Percentiles rank a stretch among this genome's conserved stretches.
phyloP scores from a whole-genome alignment of 1,140 invertebrate genomes.

The Diorhabda sublineata region DNA sequence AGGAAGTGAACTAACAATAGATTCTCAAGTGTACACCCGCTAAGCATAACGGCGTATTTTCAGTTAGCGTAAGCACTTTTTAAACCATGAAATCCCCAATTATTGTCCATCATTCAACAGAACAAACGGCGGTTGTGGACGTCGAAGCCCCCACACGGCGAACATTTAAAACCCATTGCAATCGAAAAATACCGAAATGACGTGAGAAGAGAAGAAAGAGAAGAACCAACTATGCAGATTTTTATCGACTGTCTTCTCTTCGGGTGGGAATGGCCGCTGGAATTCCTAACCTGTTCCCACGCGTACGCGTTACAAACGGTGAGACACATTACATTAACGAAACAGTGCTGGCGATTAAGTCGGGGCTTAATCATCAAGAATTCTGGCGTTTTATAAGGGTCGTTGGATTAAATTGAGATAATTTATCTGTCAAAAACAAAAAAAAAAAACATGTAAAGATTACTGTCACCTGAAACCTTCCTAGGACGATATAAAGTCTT shows the following conservation, averaged over 20 bases:
- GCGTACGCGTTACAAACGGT: constrained; percentile 2
- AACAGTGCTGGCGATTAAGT: too few species aligned
- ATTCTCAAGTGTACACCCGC: too few species aligned
- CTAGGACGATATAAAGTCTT: too few species aligned
- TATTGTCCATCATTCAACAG: background rate
- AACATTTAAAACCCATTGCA: background rate
- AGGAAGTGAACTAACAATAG: too few species aligned
- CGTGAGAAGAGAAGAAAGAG: constrained; percentile 3
- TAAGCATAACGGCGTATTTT: background rate
- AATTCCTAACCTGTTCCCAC: constrained; percentile 15
- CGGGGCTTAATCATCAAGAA: too few species aligned
- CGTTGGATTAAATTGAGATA: too few species aligned
- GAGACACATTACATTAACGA: background rate
- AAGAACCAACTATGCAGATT: constrained; percentile 13
- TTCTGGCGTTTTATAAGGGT: too few species aligned
- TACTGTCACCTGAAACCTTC: too few species aligned
- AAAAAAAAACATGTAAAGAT: too few species aligned
- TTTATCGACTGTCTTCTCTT: constrained; percentile 3
- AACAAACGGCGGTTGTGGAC: background rate
- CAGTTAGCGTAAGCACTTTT: background rate
- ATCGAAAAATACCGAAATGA: constrained; percentile 2
- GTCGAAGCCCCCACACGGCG: background rate
- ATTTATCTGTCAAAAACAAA: too few species aligned
- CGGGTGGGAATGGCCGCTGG: constrained; percentile 14
- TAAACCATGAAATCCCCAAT: background rate